Evolutionary conservation across 2,113 vertebrate species (phyloP).

Genomic region (Probosciger aterrimus): DNA sequence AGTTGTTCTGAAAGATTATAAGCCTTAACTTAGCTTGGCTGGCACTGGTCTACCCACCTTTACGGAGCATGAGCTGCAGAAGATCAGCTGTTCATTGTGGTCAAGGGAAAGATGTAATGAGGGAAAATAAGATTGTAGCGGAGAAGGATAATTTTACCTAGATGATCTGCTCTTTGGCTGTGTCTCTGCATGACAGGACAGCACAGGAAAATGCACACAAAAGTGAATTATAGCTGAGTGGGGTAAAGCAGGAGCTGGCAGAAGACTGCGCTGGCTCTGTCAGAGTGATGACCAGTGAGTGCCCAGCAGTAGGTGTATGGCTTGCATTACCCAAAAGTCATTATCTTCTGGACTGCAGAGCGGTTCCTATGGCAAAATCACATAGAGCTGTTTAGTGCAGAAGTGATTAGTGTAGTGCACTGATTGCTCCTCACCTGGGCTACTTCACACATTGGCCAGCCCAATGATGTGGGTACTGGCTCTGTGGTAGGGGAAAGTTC

Average conservation of each 20-base stretch:
- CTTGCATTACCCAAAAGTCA: not conserved
- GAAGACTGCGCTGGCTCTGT: not conserved
- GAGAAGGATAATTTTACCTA: not conserved
- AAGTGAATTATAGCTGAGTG: not conserved
- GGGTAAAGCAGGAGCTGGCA: not conserved
- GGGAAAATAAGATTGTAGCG: not conserved
- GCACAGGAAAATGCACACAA: not conserved
- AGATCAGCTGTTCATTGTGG: not conserved
- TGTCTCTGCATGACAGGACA: not conserved
- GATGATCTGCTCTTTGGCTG: fast-evolving
- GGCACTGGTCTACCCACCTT: not conserved
- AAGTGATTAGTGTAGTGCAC: not conserved
- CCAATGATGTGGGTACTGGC: not conserved
- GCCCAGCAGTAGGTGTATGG: not conserved
- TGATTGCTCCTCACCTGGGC: not conserved
- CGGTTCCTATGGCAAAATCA: not conserved
- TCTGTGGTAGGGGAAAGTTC: not conserved
- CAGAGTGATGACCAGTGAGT: not conserved
- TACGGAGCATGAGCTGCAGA: not conserved
- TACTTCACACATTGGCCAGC: fast-evolving
- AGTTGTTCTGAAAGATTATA: not conserved
- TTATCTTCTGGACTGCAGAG: not conserved
- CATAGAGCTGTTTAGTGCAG: not conserved
- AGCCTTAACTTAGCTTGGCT: not conserved
- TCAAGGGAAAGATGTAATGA: not conserved